Percentiles rank a stretch among this genome's conserved stretches.
These are phyloP conservation scores for Caenorhabditis drosophilae DNA, from an alignment of 2,888 invertebrate genomes.

Conservation along the genomic window DNA sequence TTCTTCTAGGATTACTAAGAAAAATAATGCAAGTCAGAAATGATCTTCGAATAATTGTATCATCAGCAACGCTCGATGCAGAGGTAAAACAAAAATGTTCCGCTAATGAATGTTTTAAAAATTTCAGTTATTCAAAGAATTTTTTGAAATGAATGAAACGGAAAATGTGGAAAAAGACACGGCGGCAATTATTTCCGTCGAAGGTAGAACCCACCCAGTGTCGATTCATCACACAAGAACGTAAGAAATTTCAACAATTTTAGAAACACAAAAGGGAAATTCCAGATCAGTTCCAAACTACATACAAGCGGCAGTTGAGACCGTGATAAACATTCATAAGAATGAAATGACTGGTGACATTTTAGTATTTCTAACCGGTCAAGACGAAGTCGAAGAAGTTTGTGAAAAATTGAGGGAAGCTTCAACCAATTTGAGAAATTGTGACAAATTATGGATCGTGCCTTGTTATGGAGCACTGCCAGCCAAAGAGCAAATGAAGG, in stretches of 20 bases:
- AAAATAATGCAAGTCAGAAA: conserved; percentile 73
- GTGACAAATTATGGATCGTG: conserved; percentile 74
- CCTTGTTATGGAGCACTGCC: conserved; percentile 92
- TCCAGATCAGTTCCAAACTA: conserved; percentile 65
- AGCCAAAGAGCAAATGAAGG: conserved; percentile 58
- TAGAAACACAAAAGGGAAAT: conserved; percentile 1
- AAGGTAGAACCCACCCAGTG: conserved; percentile 87
- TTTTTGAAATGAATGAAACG: conserved; percentile 70
- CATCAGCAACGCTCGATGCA: conserved; percentile 94
- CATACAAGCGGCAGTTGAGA: conserved; percentile 77
- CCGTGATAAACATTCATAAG: conserved; percentile 83
- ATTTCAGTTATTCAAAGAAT: conserved; percentile 69
- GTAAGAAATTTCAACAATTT: conserved; percentile 41
- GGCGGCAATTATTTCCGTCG: conserved; percentile 83
- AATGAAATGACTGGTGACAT: conserved; percentile 79
- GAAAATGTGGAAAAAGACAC: conserved; percentile 74
- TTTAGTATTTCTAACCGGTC: conserved; percentile 78
- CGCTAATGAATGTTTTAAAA: conserved; percentile 4
- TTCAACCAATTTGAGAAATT: conserved; percentile 45
- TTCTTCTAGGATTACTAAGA: conserved; percentile 88
- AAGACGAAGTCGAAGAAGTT: conserved; percentile 69
- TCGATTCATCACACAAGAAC: conserved; percentile 81
- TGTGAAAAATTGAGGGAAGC: conserved; percentile 53
- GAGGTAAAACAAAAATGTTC: too few species aligned
- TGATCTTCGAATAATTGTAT: conserved; percentile 75